These are phyloP conservation scores for Drosophila santomea DNA, from an alignment of 1,140 invertebrate species.

Conservation along the genomic window DNA sequence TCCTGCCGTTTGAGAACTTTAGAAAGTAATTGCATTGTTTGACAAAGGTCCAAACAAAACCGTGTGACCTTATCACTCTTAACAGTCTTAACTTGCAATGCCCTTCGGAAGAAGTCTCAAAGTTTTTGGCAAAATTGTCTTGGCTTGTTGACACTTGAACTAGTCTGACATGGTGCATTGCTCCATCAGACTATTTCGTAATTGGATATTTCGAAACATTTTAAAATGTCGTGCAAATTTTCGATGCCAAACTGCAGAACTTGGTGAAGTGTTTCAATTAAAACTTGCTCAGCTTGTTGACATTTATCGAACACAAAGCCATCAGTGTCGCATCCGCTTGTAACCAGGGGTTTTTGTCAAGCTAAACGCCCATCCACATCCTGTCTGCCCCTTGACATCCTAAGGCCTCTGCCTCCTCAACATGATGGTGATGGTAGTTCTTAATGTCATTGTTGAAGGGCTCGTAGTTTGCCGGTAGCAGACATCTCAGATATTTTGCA, in stretches of 20 bases:
- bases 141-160: conserved; percentile 71
- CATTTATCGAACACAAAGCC: conserved; percentile 73
- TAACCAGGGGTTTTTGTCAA: conserved; percentile 26
- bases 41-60: conserved; percentile 52
- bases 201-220: conserved; percentile 48
- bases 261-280: conserved; percentile 76
- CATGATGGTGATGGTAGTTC: conserved; percentile 42
- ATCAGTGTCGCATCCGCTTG: conserved; percentile 40
- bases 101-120: conserved; percentile 25
- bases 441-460: conserved; percentile 62
- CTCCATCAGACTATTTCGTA: conserved; percentile 39
- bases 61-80: conserved; percentile 71
- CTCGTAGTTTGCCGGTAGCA: conserved; percentile 11
- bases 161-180: conserved; percentile 55
- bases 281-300: conserved; percentile 79
- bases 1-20: conserved; percentile 46
- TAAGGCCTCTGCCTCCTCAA: conserved; percentile 3
- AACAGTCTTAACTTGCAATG: conserved; percentile 45
- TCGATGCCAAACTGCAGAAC: conserved; percentile 46
- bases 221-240: conserved; percentile 51
- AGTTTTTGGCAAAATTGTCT: conserved; percentile 51
- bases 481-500: conserved; percentile 17
- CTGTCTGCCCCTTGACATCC: conserved; percentile 29
- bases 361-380: conserved; percentile 9
- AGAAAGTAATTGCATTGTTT: conserved; percentile 71